phyloP scores from a whole-genome alignment of 2,888 invertebrate species.

The Morpho helenor region DNA sequence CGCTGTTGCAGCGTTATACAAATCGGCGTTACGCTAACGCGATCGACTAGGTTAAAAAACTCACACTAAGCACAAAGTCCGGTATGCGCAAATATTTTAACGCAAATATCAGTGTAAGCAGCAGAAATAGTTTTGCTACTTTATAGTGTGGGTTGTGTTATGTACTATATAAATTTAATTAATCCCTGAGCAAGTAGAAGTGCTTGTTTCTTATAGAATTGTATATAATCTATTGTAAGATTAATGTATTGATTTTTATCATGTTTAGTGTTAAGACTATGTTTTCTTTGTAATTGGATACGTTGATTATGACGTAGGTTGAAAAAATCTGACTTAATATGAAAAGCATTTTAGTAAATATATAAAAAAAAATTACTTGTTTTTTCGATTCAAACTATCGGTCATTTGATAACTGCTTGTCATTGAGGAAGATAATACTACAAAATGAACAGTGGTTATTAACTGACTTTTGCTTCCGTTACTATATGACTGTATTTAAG shows the following conservation, averaged over 20 bases:
- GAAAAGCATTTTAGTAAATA: neutral
- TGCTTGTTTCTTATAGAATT: slow-evolving; percentile 66
- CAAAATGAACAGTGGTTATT: too few relatives aligned
- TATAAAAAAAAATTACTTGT: neutral
- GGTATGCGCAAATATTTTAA: neutral
- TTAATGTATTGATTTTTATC: slow-evolving; percentile 37
- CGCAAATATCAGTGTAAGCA: slow-evolving; percentile 39
- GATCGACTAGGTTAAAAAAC: too few relatives aligned
- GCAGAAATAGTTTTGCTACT: slow-evolving; percentile 54
- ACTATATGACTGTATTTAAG: too few relatives aligned
- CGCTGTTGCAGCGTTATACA: too few relatives aligned
- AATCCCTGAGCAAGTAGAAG: slow-evolving; percentile 63
- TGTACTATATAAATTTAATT: slow-evolving; percentile 66
- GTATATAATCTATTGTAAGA: slow-evolving; percentile 69
- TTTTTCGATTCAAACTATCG: neutral
- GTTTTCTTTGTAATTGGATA: slow-evolving; percentile 22
- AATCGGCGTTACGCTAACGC: too few relatives aligned
- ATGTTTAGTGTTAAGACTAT: slow-evolving; percentile 26
- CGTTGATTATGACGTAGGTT: slow-evolving; percentile 8
- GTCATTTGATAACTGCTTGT: too few relatives aligned
- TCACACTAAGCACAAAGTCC: too few relatives aligned
- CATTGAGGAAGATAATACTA: too few relatives aligned
- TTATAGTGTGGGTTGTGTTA: slow-evolving; percentile 78
- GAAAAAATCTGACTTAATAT: neutral
- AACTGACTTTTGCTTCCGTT: too few relatives aligned